phyloP scores from a whole-genome alignment of 2,888 invertebrate genomes.

The Drosophila ezoana region DNA sequence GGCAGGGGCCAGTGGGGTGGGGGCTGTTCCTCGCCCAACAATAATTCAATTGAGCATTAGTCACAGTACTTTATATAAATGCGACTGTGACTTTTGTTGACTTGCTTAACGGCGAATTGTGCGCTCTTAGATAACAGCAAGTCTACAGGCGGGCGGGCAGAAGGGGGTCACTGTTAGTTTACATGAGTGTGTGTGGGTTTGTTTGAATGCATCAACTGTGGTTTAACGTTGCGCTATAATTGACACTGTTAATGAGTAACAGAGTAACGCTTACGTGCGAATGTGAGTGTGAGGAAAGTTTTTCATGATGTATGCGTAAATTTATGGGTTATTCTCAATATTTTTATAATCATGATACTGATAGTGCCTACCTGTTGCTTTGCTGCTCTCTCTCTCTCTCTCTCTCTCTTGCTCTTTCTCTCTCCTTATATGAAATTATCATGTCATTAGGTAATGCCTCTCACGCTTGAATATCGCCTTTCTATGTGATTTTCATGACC shows the following conservation, averaged over 20 bases:
- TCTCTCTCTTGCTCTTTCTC: neutral
- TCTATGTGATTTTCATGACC: conserved; percentile 18
- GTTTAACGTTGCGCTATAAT: conserved; percentile 21
- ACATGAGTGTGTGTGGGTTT: neutral
- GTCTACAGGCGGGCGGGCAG: conserved; percentile 10
- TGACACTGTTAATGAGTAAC: conserved; percentile 23
- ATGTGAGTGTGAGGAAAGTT: neutral
- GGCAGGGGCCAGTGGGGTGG: neutral
- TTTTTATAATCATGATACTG: no score
- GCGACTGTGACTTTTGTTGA: conserved; percentile 22
- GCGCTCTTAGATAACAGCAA: conserved; percentile 52
- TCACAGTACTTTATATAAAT: conserved; percentile 57
- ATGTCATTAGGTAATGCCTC: neutral
- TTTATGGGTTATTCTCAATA: neutral
- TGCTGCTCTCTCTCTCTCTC: neutral
- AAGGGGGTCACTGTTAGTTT: conserved; percentile 32
- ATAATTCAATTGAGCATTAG: conserved; percentile 61
- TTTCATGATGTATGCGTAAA: neutral
- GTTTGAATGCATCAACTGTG: neutral
- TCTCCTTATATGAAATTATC: neutral
- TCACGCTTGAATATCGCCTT: conserved; percentile 1
- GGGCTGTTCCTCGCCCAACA: conserved; percentile 16
- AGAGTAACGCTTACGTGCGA: conserved; percentile 5
- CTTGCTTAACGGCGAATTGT: conserved; percentile 45
- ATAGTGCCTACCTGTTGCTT: neutral